Conservation (phyloP, 1,140 invertebrate species). For the Micrasema longulum region DNA sequence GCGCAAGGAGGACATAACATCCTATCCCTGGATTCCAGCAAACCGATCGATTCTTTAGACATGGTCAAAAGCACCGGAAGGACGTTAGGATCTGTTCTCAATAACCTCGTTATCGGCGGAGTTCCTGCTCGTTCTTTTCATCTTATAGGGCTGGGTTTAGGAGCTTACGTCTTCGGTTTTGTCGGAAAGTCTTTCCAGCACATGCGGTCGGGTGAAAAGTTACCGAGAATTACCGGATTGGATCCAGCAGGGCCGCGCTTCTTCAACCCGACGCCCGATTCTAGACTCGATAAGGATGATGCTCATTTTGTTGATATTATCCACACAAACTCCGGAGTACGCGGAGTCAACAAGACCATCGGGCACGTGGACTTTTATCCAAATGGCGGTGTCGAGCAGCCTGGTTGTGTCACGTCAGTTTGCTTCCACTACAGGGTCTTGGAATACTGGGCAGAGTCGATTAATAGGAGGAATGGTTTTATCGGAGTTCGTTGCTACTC, state of each 20-base stretch:
- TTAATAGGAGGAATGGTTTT: constrained; percentile 68
- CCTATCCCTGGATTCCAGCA: constrained; percentile 43
- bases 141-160: constrained; percentile 46
- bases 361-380: constrained; percentile 76
- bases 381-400: constrained; percentile 72
- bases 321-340: constrained; percentile 74
- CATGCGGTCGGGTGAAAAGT: neutral
- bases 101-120: constrained; percentile 23
- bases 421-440: constrained; percentile 74
- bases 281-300: constrained; percentile 73
- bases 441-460: constrained; percentile 70
- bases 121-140: constrained; percentile 32
- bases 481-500: constrained; percentile 64
- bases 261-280: constrained; percentile 64
- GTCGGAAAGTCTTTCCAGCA: constrained; percentile 42
- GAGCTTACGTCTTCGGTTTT: constrained; percentile 43
- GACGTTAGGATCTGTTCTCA: constrained; percentile 12
- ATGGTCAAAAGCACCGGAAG: constrained; percentile 47
- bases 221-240: constrained; percentile 72
- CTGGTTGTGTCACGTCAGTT: constrained; percentile 72
- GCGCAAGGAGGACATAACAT: constrained; percentile 55
- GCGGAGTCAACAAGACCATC: constrained; percentile 57
- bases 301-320: constrained; percentile 81
- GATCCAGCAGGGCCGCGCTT: constrained; percentile 81
- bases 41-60: constrained; percentile 35